phyloP scores from a whole-genome alignment of 2,797 vertebrate species.

The Gallinago nigripennis region DNA sequence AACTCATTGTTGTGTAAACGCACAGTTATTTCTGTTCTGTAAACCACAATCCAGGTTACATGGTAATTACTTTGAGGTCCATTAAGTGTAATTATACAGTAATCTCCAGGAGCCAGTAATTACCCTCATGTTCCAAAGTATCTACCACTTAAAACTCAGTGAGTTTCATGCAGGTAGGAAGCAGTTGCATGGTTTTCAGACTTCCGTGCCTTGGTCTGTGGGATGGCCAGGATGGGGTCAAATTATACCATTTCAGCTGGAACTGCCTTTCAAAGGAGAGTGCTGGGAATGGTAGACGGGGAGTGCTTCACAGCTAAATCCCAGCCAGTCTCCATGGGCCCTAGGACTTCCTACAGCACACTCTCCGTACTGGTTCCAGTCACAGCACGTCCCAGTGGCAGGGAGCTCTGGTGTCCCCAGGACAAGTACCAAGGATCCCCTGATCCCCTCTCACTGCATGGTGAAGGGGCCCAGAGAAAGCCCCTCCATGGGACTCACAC shows the following conservation, averaged over 20 bases:
- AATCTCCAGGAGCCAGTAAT: conserved; percentile 68
- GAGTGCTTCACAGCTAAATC: neutral
- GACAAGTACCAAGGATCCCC: neutral
- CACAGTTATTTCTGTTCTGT: conserved; percentile 62
- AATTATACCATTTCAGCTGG: neutral
- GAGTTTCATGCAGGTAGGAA: conserved; percentile 55
- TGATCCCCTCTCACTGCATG: neutral
- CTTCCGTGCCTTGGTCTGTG: neutral
- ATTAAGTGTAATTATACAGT: conserved; percentile 72
- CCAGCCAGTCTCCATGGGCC: neutral
- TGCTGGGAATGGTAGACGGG: neutral
- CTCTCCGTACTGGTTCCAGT: neutral
- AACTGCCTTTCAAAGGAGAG: neutral
- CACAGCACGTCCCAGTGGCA: neutral
- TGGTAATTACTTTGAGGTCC: conserved; percentile 67
- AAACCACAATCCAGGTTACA: conserved; percentile 58
- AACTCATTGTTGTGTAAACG: conserved; percentile 47
- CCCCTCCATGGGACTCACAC: neutral
- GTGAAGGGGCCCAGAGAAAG: neutral
- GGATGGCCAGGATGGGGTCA: neutral
- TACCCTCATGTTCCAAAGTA: conserved; percentile 57
- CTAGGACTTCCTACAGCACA: neutral
- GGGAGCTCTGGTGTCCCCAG: accelerated
- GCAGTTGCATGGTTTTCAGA: conserved; percentile 26
- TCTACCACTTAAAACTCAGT: conserved; percentile 44